A percentile compares a stretch with the other conserved stretches of the same genome.
These are phyloP conservation scores for Ellobius talpinus DNA, from an alignment of 2,113 vertebrate genomes.

Conservation along the genomic window DNA sequence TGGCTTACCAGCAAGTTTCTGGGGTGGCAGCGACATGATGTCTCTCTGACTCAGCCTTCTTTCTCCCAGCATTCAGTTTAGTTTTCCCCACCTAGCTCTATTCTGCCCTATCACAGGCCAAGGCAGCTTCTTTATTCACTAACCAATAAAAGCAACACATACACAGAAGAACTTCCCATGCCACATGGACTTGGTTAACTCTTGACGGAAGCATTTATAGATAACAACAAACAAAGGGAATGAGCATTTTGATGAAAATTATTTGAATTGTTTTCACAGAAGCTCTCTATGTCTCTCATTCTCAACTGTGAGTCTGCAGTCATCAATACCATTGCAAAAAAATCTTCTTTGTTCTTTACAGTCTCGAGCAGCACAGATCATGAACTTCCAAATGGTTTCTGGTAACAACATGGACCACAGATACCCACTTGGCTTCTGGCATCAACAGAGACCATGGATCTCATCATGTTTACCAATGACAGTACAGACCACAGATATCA, in stretches of 20 bases:
- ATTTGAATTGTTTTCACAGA: background rate
- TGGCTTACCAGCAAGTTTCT: too few relatives aligned
- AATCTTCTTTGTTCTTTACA: background rate
- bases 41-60: too few relatives aligned
- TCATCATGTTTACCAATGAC: background rate
- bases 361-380: background rate
- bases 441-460: background rate
- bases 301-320: background rate
- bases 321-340: background rate
- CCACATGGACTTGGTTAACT: background rate
- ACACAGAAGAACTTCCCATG: too few relatives aligned
- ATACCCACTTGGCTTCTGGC: background rate
- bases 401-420: background rate
- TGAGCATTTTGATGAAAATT: constrained; percentile 21
- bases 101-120: too few relatives aligned
- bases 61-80: too few relatives aligned
- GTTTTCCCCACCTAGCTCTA: too few relatives aligned
- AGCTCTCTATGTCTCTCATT: background rate
- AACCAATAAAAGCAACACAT: too few relatives aligned
- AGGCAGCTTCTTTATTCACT: too few relatives aligned
- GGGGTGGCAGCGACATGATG: too few relatives aligned
- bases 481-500: background rate
- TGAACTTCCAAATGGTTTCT: background rate
- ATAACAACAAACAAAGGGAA: constrained; percentile 9
- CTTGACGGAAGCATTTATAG: background rate